Evolutionary conservation across 2,113 vertebrate species (phyloP), one percentile per base, ranked within the genome.

Genomic region (Camelus dromedarius): DNA sequence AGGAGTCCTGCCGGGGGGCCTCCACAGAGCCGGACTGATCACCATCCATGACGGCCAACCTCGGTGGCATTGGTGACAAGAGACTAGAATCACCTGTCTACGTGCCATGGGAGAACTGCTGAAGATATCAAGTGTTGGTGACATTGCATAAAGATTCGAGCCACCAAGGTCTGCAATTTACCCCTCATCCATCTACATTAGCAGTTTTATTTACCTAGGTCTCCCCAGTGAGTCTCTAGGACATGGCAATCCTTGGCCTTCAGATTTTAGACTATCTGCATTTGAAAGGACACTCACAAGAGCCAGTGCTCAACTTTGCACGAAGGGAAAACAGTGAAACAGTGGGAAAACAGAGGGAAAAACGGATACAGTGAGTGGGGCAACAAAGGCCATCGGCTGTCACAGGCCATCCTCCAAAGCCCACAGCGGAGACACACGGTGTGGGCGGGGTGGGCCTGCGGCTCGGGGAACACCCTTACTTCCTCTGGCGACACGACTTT

Each of bases 61-160:
- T 38, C 48, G 26, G 7, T 4, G 9, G 76, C 28, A 6, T 4
- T 0, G 0, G 9, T 2, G 2, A 69, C 8, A 4, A 52, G 62
- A 42, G 48, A 28, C 30, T 54, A 94, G 22, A 75, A 46, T n/a
- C 20, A 8, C 0, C 6, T n/a, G 30, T 2, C 42, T 28, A 26
- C 48, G 8, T 18, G 7, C 13, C 13, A 10, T 2, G 52, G 66
- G 54, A 76, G 60, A 70, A n/a, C 38, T 8, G 42, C 38, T 38
- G 38, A 38, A 38, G 83, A 84, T 48, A 84, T 24, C 58, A 88
- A 75, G 50, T 26, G 56, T 52, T 7, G 6, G 46, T 62, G 48
- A 15, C 1, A 22, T 16, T 60, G 80, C 22, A 1, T 19, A 32
- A 86, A 86, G 48, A 89, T 42, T 35, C 54, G 16, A 67, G 18